These are phyloP conservation scores for Chelidonichthys spinosus DNA, from an alignment of 2,797 vertebrate genomes.

Conservation along the genomic window DNA sequence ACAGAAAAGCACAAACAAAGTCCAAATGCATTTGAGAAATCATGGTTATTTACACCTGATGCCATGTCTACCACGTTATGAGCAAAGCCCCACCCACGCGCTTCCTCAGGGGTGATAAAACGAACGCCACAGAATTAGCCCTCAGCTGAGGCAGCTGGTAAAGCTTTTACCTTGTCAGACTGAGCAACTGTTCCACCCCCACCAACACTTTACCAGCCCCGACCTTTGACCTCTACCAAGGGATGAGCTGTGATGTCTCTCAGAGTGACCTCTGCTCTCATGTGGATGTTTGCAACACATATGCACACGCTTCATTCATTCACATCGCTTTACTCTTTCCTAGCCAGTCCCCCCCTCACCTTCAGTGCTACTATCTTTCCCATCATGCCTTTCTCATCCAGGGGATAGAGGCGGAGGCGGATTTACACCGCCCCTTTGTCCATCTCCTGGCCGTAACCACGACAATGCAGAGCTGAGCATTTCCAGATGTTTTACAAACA, in stretches of 20 bases:
- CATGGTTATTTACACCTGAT: neutral
- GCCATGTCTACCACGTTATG: neutral
- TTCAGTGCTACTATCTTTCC: slow-evolving; percentile 12
- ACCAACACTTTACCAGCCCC: slow-evolving; percentile 24
- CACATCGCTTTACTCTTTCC: neutral
- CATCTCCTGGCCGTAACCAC: slow-evolving; percentile 2
- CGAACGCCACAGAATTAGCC: slow-evolving; percentile 5
- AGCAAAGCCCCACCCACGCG: slow-evolving; percentile 2
- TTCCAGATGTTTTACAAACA: slow-evolving; percentile 53
- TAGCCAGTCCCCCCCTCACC: neutral
- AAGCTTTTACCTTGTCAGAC: slow-evolving; percentile 51
- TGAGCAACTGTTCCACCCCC: slow-evolving; percentile 39
- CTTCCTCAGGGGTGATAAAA: slow-evolving; percentile 20
- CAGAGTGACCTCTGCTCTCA: slow-evolving; percentile 26
- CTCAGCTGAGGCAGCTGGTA: slow-evolving; percentile 50
- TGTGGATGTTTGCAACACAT: slow-evolving; percentile 19
- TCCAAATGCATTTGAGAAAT: neutral
- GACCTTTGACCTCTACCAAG: slow-evolving; percentile 54
- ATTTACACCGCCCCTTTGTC: slow-evolving; percentile 18
- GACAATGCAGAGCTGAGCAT: slow-evolving; percentile 10
- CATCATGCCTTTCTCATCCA: slow-evolving; percentile 22
- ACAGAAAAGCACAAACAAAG: neutral
- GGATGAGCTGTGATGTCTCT: slow-evolving; percentile 38
- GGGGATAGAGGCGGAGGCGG: neutral
- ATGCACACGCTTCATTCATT: neutral